A percentile compares a stretch with the other conserved stretches of the same genome.
Conservation (phyloP, 2,888 invertebrate genomes). For the Cantharis lateralis region DNA sequence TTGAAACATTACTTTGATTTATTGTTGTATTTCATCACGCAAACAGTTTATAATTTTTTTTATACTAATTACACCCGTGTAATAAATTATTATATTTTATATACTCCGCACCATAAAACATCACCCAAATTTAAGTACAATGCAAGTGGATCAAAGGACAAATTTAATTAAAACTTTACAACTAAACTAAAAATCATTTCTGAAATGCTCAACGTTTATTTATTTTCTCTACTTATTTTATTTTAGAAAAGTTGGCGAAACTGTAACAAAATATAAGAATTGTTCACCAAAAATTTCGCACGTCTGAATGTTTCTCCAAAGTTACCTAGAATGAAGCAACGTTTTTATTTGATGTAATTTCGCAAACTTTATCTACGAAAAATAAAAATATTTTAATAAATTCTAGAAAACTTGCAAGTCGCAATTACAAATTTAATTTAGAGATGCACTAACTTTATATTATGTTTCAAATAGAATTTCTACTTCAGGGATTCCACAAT, state of each 20-base stretch:
- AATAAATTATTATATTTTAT: neutral
- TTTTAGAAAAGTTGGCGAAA: neutral
- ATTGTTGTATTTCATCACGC: conserved; percentile 40
- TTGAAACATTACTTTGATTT: conserved; percentile 42
- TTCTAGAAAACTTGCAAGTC: neutral
- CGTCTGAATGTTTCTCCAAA: neutral
- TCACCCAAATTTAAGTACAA: neutral
- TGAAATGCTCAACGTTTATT: neutral
- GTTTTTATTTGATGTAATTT: neutral
- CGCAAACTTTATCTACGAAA: neutral
- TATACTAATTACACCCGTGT: neutral
- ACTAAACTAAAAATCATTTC: neutral
- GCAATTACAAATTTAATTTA: neutral
- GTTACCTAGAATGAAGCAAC: neutral
- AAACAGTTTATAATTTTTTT: conserved; percentile 30
- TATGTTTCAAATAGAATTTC: neutral
- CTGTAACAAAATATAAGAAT: neutral
- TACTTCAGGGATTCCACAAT: neutral
- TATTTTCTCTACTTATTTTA: neutral
- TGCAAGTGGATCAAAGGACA: neutral
- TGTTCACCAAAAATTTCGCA: neutral
- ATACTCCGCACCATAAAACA: neutral
- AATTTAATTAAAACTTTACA: neutral
- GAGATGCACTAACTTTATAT: neutral
- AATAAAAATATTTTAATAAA: neutral